Conservation (phyloP, 2,888 invertebrate species). For the Lobophora halterata region DNA sequence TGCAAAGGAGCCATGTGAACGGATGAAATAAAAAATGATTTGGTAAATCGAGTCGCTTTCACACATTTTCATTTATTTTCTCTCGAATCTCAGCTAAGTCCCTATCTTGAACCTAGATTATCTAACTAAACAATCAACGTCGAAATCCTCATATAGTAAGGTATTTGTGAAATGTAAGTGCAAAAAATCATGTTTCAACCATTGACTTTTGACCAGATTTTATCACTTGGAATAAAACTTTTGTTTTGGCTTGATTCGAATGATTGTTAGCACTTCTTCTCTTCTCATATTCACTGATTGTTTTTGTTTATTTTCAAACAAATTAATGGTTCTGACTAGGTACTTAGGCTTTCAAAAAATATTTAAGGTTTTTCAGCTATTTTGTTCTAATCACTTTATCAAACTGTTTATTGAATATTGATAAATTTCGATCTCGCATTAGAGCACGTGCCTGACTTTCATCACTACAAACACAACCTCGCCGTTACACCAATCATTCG, state of each 20-base stretch:
- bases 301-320: neutral
- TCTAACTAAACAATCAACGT: too few relatives aligned
- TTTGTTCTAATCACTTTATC: constrained; percentile 10
- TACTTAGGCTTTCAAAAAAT: too few relatives aligned
- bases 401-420: constrained; percentile 5
- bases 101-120: too few relatives aligned
- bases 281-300: constrained; percentile 12
- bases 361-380: too few relatives aligned
- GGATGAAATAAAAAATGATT: too few relatives aligned
- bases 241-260: neutral
- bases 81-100: too few relatives aligned
- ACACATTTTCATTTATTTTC: too few relatives aligned
- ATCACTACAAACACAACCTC: constrained; percentile 29
- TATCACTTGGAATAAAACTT: neutral
- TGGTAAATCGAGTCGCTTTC: too few relatives aligned
- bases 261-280: constrained; percentile 9
- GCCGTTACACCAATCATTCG: constrained; percentile 31
- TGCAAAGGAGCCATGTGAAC: too few relatives aligned
- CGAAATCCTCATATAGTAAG: too few relatives aligned
- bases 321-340: too few relatives aligned
- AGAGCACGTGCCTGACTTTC: constrained; percentile 18
- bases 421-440: constrained; percentile 7
- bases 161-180: too few relatives aligned
- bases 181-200: neutral
- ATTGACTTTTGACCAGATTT: constrained; percentile 3